Conservation (phyloP, 2,797 vertebrate species). For the Lagocephalus sceleratus region DNA sequence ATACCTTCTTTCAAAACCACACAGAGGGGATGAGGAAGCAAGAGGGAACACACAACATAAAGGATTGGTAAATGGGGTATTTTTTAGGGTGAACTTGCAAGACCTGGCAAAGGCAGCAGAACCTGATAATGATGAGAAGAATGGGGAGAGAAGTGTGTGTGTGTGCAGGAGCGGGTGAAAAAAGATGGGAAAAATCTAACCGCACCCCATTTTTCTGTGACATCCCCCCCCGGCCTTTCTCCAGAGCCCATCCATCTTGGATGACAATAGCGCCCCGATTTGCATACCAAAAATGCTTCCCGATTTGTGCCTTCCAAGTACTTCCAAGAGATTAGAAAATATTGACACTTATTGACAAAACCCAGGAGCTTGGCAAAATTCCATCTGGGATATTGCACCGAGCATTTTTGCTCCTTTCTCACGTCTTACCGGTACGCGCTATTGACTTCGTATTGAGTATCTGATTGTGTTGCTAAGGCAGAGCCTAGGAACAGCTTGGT, state of each 20-base stretch:
- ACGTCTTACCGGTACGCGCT: slow-evolving; percentile 37
- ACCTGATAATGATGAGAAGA: slow-evolving; percentile 33
- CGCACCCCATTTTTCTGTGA: slow-evolving; percentile 51
- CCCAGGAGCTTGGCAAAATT: slow-evolving; percentile 41
- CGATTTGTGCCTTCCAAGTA: slow-evolving; percentile 53
- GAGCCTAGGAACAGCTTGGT: slow-evolving; percentile 29
- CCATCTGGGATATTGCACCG: slow-evolving; percentile 59
- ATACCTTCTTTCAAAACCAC: slow-evolving; percentile 39
- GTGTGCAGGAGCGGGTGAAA: neutral
- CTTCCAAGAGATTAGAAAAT: slow-evolving; percentile 65
- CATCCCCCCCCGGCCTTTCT: slow-evolving; percentile 46
- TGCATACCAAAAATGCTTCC: slow-evolving; percentile 66
- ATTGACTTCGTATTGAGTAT: slow-evolving; percentile 55
- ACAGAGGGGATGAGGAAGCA: neutral
- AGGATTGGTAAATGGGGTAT: slow-evolving; percentile 24
- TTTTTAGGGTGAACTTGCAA: slow-evolving; percentile 39
- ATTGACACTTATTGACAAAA: slow-evolving; percentile 70
- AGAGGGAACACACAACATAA: slow-evolving; percentile 15
- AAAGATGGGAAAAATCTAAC: slow-evolving; percentile 45
- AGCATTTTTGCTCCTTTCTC: slow-evolving; percentile 45
- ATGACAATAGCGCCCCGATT: slow-evolving; percentile 63
- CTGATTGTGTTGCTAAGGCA: slow-evolving; percentile 42
- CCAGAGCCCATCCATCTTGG: slow-evolving; percentile 61
- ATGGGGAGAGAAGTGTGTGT: slow-evolving; percentile 13
- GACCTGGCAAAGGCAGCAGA: slow-evolving; percentile 10